Evolutionary conservation across 2,797 vertebrate species (phyloP).

Genomic region (Oreonectes daqikongensis): DNA sequence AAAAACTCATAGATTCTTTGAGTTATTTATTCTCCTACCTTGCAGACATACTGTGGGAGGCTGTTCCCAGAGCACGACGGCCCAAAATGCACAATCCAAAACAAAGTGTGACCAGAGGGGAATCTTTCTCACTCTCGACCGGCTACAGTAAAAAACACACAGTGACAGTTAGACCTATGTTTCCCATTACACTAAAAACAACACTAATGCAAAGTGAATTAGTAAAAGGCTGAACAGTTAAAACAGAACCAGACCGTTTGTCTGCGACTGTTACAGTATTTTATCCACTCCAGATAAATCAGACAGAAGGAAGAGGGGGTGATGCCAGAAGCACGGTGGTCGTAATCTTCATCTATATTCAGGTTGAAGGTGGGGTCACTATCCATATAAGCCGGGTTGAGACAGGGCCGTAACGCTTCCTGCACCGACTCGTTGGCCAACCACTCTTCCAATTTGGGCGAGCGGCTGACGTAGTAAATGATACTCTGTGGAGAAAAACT

Average conservation of each 20-base stretch:
- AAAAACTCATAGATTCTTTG: too few relatives aligned
- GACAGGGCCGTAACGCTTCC: slow-evolving; percentile 87
- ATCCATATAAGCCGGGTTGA: slow-evolving; percentile 93
- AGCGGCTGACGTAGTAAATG: slow-evolving; percentile 95
- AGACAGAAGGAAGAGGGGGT: slow-evolving; percentile 95
- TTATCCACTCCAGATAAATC: slow-evolving; percentile 96
- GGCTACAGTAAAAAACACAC: slow-evolving; percentile 69
- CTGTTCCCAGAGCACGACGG: slow-evolving; percentile 86
- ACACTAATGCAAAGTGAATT: too few relatives aligned
- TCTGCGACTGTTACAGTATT: slow-evolving; percentile 93
- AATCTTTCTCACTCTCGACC: slow-evolving; percentile 84
- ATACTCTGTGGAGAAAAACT: slow-evolving; percentile 82
- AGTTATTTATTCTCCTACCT: slow-evolving; percentile 72
- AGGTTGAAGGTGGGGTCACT: slow-evolving; percentile 98
- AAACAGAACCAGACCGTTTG: slow-evolving; percentile 48
- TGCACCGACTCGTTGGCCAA: slow-evolving; percentile 94
- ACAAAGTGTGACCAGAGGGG: slow-evolving; percentile 85
- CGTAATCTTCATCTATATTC: slow-evolving; percentile 98
- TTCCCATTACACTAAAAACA: not conserved
- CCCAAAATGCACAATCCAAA: slow-evolving; percentile 89
- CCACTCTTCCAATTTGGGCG: slow-evolving; percentile 95
- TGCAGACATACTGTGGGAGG: slow-evolving; percentile 91
- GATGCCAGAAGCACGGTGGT: slow-evolving; percentile 94
- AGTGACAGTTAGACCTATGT: not conserved
- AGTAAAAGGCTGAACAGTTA: slow-evolving; percentile 25